These are phyloP conservation scores for Epizoanthus illoricatus DNA, from an alignment of 92 coral and sea anemone genomes.

Conservation along the genomic window DNA sequence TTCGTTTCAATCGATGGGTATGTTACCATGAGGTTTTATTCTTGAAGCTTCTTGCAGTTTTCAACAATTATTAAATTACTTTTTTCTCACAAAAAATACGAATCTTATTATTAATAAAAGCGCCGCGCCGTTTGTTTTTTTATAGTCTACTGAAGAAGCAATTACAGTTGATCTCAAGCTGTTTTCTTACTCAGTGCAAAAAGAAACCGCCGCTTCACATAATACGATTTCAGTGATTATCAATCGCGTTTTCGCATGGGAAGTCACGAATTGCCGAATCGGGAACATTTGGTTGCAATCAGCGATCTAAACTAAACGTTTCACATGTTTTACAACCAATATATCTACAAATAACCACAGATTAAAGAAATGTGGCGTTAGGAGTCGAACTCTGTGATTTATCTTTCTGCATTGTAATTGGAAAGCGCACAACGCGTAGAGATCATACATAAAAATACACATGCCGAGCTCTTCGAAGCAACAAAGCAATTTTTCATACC, in stretches of 20 bases:
- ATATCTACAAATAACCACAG: background rate
- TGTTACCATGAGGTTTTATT: background rate
- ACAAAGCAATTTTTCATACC: conserved; percentile 19
- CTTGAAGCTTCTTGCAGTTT: background rate
- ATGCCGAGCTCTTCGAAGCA: background rate
- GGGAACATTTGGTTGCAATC: conserved; percentile 28
- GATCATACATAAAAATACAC: background rate
- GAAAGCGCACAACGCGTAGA: background rate
- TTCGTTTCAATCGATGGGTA: background rate
- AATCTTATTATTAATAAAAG: background rate
- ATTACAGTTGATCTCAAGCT: conserved; percentile 19
- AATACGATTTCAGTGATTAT: conserved; percentile 20
- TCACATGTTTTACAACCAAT: conserved; percentile 8
- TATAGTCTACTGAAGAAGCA: background rate
- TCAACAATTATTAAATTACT: background rate
- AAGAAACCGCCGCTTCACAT: background rate
- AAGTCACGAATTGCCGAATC: conserved; percentile 34
- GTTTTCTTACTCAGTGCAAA: background rate
- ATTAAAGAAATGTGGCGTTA: background rate
- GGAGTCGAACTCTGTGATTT: conserved; percentile 6
- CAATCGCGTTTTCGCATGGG: conserved; percentile 20
- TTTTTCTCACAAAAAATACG: background rate
- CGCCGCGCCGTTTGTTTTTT: background rate
- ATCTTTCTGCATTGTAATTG: conserved; percentile 7
- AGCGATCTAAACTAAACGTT: background rate